Evolutionary conservation across 2,797 vertebrate genomes (phyloP).

Genomic region (Trachops cirrhosus): DNA sequence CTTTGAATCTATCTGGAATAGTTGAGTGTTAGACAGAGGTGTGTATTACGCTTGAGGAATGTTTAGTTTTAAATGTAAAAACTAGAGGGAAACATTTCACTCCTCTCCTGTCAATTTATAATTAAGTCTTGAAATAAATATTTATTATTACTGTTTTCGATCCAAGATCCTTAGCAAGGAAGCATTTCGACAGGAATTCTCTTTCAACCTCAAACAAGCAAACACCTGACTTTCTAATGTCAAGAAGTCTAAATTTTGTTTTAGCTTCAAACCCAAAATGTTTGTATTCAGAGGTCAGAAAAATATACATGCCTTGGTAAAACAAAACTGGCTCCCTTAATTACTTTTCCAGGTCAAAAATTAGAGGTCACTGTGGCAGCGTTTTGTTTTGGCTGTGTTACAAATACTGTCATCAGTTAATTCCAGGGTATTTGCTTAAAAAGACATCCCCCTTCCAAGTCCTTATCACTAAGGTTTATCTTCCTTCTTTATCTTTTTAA

Average conservation of each 20-base stretch:
- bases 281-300: conserved; percentile 56
- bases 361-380: conserved; percentile 6
- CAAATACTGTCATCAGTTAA: background rate
- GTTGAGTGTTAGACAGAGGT: background rate
- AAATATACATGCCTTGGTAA: conserved; percentile 32
- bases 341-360: conserved; percentile 55
- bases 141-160: conserved; percentile 16
- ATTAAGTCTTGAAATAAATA: conserved; percentile 53
- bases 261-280: conserved; percentile 41
- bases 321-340: conserved; percentile 42
- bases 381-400: conserved; percentile 33
- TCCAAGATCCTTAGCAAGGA: conserved; percentile 1
- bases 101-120: conserved; percentile 37
- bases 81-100: conserved; percentile 1
- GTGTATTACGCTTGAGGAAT: conserved; percentile 2
- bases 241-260: conserved; percentile 40
- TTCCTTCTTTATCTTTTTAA: conserved; percentile 15
- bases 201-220: conserved; percentile 47
- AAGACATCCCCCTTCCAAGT: background rate
- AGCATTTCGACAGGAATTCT: conserved; percentile 46
- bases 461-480: background rate
- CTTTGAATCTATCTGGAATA: conserved; percentile 34
- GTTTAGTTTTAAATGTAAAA: conserved; percentile 52
- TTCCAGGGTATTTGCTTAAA: conserved; percentile 14
- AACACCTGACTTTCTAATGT: background rate